Evolutionary conservation across 2,113 vertebrate genomes (phyloP).

Genomic region (Otus sunia): DNA sequence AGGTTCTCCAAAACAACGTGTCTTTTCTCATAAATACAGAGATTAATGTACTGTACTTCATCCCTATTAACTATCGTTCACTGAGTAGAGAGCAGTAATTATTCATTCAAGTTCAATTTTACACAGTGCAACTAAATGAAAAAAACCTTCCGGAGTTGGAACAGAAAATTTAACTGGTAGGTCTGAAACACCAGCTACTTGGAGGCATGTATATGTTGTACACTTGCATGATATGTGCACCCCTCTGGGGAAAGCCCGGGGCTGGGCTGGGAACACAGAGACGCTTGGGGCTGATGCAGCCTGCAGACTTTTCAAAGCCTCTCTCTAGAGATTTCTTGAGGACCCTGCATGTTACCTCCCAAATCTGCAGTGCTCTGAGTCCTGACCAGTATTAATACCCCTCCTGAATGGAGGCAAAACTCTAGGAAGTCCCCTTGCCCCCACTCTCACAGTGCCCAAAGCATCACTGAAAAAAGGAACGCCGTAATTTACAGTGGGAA

Average conservation of each 20-base stretch:
- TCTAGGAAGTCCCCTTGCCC: background rate
- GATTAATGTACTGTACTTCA: background rate
- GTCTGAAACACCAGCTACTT: background rate
- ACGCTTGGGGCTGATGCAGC: background rate
- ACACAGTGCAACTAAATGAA: background rate
- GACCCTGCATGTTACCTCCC: background rate
- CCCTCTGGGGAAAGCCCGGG: background rate
- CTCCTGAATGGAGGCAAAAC: background rate
- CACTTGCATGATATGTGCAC: background rate
- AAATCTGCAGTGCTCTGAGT: background rate
- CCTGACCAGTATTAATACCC: background rate
- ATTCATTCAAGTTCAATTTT: background rate
- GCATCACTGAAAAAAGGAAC: background rate
- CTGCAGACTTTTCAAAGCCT: background rate
- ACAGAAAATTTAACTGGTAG: background rate
- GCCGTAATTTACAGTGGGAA: background rate
- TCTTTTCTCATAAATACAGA: background rate
- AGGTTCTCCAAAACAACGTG: background rate
- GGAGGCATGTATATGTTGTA: background rate
- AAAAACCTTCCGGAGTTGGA: background rate
- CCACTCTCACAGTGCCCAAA: background rate
- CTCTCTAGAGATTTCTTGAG: background rate
- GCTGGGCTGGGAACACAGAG: background rate
- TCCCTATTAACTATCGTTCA: background rate
- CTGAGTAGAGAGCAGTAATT: background rate